A percentile compares a stretch with the other conserved stretches of the same genome.
Conservation (phyloP, 2,113 vertebrate species). For the Lagenorhynchus albirostris region DNA sequence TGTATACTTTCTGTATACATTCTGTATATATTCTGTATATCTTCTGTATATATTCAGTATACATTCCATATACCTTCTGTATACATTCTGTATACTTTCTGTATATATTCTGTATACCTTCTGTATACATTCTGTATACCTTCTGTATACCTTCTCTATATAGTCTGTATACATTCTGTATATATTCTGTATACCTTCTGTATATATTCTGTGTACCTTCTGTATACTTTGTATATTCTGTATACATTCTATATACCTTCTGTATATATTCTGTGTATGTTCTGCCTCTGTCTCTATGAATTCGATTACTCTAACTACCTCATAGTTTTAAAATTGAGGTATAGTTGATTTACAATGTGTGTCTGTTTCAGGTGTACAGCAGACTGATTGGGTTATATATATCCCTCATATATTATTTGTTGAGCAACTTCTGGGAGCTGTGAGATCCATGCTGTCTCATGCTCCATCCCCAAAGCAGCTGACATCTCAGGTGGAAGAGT, state of each 20-base stretch:
- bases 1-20: too few species aligned
- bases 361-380: not conserved
- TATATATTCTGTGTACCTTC: too few species aligned
- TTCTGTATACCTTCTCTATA: too few species aligned
- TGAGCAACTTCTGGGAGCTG: not conserved
- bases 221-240: too few species aligned
- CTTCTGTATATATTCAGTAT: too few species aligned
- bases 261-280: too few species aligned
- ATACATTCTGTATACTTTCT: rapidly evolving
- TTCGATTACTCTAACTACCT: not conserved
- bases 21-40: not conserved
- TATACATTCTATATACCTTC: not conserved
- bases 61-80: not conserved
- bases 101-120: too few species aligned
- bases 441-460: not conserved
- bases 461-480: not conserved
- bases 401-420: not conserved
- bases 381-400: not conserved
- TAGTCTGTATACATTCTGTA: too few species aligned
- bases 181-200: too few species aligned
- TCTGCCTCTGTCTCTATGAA: not conserved
- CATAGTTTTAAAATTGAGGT: not conserved
- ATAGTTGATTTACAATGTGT: not conserved
- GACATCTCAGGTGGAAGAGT: not conserved
- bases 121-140: too few species aligned